These are phyloP conservation scores for Littorina saxatilis DNA, from an alignment of 1,140 invertebrate genomes.

Conservation along the genomic window DNA sequence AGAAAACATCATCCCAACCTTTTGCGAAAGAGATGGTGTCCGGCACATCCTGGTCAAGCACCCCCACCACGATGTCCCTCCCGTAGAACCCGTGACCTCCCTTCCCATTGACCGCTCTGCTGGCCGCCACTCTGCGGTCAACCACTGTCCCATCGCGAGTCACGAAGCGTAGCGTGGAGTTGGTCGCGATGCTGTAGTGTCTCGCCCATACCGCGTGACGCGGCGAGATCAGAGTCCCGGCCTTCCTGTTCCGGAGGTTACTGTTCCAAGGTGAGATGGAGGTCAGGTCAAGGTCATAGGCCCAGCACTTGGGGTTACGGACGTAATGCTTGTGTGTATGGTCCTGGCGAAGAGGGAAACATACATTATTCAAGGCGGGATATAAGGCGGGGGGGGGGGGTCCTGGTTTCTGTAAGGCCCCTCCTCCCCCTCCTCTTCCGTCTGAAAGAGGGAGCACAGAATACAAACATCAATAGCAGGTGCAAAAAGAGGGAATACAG, in stretches of 20 bases:
- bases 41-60: conserved; percentile 58
- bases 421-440: no score
- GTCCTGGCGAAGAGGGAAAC: no score
- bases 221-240: conserved; percentile 57
- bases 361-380: no score
- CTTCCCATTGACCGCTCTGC: conserved; percentile 20
- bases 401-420: no score
- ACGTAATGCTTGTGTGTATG: conserved; percentile 54
- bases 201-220: conserved; percentile 61
- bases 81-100: conserved; percentile 43
- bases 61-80: conserved; percentile 59
- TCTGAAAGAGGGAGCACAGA: no score
- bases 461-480: no score
- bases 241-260: conserved; percentile 48
- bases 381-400: no score
- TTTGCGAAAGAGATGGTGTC: conserved; percentile 54
- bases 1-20: conserved; percentile 25
- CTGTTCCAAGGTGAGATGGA: conserved; percentile 67
- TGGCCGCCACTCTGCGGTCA: conserved; percentile 50
- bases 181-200: conserved; percentile 56
- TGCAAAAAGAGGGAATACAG: neutral
- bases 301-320: conserved; percentile 58
- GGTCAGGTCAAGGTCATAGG: conserved; percentile 57
- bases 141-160: conserved; percentile 56
- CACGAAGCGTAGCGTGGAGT: conserved; percentile 58